These are phyloP conservation scores for Beroe ovata DNA, from an alignment of 37 sponge, comb jelly and placozoan species.

Conservation along the genomic window DNA sequence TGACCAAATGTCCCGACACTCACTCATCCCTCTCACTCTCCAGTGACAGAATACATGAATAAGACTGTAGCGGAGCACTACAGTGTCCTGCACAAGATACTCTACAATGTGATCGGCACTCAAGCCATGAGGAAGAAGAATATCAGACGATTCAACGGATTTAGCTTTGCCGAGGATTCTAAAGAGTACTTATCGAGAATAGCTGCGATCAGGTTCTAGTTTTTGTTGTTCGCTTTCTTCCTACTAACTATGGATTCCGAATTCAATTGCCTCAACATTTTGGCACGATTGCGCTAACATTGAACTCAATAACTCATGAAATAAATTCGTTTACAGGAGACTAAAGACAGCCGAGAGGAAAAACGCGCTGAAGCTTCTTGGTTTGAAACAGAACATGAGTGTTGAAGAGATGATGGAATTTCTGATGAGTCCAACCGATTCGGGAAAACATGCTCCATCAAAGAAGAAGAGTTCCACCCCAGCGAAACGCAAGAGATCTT, in stretches of 20 bases:
- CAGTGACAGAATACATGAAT: conserved; percentile 42
- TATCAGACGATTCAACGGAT: conserved; percentile 18
- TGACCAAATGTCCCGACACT: too few relatives aligned
- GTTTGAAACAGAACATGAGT: background rate
- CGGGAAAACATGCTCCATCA: background rate
- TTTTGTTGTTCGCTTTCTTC: too few relatives aligned
- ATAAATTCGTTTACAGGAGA: background rate
- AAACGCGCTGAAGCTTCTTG: background rate
- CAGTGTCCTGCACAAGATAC: background rate
- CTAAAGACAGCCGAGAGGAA: conserved; percentile 27
- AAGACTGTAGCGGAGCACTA: conserved; percentile 6
- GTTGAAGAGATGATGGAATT: conserved; percentile 11
- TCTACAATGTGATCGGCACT: background rate
- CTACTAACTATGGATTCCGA: too few relatives aligned
- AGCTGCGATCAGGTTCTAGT: background rate
- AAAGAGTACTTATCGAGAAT: background rate
- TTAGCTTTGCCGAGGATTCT: conserved; percentile 14
- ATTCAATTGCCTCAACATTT: too few relatives aligned
- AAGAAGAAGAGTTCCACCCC: conserved; percentile 34
- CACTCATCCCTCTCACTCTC: too few relatives aligned
- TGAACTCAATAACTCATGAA: too few relatives aligned
- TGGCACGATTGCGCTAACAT: too few relatives aligned
- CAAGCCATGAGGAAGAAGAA: background rate
- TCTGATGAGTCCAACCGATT: conserved; percentile 1
- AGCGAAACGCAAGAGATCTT: background rate